These are phyloP conservation scores for Sphenopsis melanotis DNA, from an alignment of 2,797 vertebrate genomes.

Conservation along the genomic window DNA sequence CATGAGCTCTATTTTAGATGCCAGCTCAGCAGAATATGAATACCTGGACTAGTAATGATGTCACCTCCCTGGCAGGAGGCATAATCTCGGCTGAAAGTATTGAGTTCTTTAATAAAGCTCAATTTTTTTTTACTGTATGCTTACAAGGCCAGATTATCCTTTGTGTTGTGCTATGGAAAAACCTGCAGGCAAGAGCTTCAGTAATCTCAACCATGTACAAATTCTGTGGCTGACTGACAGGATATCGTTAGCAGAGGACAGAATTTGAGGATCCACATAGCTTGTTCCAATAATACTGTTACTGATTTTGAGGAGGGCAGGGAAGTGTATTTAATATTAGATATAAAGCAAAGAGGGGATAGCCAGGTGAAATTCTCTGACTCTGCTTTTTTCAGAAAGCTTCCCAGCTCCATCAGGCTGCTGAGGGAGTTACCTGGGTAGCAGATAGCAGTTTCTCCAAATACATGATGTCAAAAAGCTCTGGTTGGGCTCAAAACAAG, in stretches of 20 bases:
- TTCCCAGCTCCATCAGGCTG: neutral
- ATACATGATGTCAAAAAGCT: neutral
- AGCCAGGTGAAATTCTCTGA: neutral
- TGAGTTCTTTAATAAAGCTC: constrained; percentile 30
- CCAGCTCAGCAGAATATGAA: constrained; percentile 30
- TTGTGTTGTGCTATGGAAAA: neutral
- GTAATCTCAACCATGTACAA: neutral
- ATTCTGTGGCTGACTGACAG: neutral
- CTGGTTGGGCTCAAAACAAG: neutral
- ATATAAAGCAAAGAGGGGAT: neutral
- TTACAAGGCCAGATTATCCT: neutral
- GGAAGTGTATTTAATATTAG: neutral
- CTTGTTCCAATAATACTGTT: neutral
- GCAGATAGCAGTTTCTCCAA: neutral
- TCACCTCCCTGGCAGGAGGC: constrained; percentile 29
- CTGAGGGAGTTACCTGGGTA: neutral
- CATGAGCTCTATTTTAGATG: neutral
- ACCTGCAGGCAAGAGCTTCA: neutral
- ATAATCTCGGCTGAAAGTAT: neutral
- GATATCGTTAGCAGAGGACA: neutral
- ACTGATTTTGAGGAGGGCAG: neutral
- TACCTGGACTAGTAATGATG: constrained; percentile 14
- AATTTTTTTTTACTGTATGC: neutral
- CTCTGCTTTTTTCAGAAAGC: neutral
- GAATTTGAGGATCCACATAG: neutral